Base-by-base conservation (phyloP, 2,888 invertebrate genomes). In the Peribatodes rhomboidaria region DNA sequence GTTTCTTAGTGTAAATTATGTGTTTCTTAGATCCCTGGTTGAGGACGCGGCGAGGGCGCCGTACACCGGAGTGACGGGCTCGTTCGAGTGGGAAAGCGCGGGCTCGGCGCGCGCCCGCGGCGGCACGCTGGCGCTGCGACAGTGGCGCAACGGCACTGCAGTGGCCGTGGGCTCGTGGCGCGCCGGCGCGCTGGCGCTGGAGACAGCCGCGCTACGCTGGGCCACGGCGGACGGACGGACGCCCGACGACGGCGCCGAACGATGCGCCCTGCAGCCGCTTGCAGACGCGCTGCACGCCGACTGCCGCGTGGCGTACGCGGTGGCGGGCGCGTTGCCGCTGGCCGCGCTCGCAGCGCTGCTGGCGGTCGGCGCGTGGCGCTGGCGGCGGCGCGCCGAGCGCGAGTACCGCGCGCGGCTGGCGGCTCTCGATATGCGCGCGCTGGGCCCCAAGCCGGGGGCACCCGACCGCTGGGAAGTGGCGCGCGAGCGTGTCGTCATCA, bases 381-480 rank as follows among this genome's bases (percentile, higher is more conserved):
- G 83, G 74, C 83, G 83, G 61, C 82, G 85, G 0, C 86, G 88
- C 52, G 85, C 89, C 47, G 89, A 87, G 62, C 84, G 83, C 53
- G 82, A 85, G 61, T 85, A 83, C 70, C 84, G 85, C 27, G 82
- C 78, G 52, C 85, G 86, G 4, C 80, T 89, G n/a, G 80, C 81
- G 50, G 87, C 84, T 52, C 81, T 89, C 0, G 86, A 80, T 66
- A 85, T 78, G 86, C 93, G 84, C 47, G 66, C 74, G 84, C 92
- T 75, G 18, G 74, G 74, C 2, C 81, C 81, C 1, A 80, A 82
- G 71, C 79, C 82, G 8, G 79, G 78, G n/a, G 88, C 85, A 0
- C 89, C 97, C 39, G 98, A 98, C 84, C 96, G 97, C 78, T 98
- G 98, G 97, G 98, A 98, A 86, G 94, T 98, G 52, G 95, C 97